Evolutionary conservation across 2,797 vertebrate genomes (phyloP), one percentile per base, ranked within the genome.

Genomic region (Alca torda): DNA sequence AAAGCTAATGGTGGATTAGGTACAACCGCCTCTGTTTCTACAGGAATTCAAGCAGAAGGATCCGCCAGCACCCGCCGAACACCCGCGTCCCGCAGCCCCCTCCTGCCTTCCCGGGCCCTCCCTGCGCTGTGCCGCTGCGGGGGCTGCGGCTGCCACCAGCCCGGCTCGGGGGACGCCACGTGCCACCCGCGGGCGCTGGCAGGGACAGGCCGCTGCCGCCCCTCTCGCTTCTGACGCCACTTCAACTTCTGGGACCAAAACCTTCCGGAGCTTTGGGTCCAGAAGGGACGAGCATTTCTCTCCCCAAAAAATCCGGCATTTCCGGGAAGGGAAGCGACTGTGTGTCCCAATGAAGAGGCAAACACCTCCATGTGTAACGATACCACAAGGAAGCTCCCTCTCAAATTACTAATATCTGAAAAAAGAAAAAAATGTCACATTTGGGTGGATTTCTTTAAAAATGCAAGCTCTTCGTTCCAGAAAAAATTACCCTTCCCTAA

Each of bases 311-410:
- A 33, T 20, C 31, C 31, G 4, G 31, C 31, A 56, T n/a, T 31
- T 21, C 6, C 21, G 12, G 31, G 31, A 19, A 15, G 16, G 19
- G 19, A 13, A 39, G 35, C 2, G n/a, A 33, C 48, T 5, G 10
- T 0, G n/a, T 3, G 4, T 9, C 64, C 25, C 3, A 16, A 19
- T 0, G 6, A 25, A 7, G 20, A 11, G n/a, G 37, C 6, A 9
- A 45, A 53, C 6, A 12, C 57, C 8, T 25, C 59, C 43, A 9
- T 1, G 7, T 3, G 18, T 13, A 13, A 59, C 53, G 41, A 60
- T 3, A 19, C 17, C n/a, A 5, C 1, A 16, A 37, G 21, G 16
- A n/a, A 50, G 24, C 26, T 50, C 30, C 78, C 53, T 53, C 51
- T 46, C 33, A 11, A 68, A 28, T 24, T 19, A 30, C 65, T 33